Conservation (phyloP, 2,888 invertebrate genomes). For the Drosophila subquinaria region DNA sequence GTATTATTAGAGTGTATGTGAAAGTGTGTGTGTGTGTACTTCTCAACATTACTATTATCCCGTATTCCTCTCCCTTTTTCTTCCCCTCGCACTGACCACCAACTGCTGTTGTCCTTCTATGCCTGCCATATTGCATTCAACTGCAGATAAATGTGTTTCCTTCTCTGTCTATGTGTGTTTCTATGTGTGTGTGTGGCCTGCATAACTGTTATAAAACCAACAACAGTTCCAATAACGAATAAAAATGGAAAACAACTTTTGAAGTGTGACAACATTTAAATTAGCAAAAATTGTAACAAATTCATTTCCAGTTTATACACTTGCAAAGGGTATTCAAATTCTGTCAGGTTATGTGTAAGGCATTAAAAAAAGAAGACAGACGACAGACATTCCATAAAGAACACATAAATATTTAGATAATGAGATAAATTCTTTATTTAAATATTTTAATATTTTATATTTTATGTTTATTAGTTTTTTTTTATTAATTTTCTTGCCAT, state of each 20-base stretch:
- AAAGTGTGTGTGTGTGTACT: slow-evolving; percentile 20
- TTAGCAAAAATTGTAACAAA: slow-evolving; percentile 71
- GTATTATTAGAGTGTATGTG: slow-evolving; percentile 53
- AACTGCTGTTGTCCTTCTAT: neutral
- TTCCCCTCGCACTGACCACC: neutral
- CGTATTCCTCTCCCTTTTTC: neutral
- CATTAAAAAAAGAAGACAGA: no score
- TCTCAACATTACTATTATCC: slow-evolving; percentile 16
- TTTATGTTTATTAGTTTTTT: no score
- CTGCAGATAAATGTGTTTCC: slow-evolving; percentile 57
- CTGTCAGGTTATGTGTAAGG: neutral
- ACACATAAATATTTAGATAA: no score
- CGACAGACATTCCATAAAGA: no score
- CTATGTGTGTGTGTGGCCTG: slow-evolving; percentile 1
- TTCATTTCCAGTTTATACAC: slow-evolving; percentile 17
- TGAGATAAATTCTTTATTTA: no score
- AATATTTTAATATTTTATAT: no score
- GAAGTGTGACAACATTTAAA: slow-evolving; percentile 60
- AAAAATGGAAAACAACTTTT: slow-evolving; percentile 17
- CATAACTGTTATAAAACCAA: slow-evolving; percentile 14
- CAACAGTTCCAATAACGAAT: slow-evolving; percentile 29
- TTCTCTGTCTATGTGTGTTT: neutral
- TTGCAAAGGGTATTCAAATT: neutral
- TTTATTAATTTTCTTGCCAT: no score
- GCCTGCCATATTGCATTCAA: slow-evolving; percentile 60